Base-by-base conservation (phyloP, 2,888 invertebrate species). In the Drosophila differens region DNA sequence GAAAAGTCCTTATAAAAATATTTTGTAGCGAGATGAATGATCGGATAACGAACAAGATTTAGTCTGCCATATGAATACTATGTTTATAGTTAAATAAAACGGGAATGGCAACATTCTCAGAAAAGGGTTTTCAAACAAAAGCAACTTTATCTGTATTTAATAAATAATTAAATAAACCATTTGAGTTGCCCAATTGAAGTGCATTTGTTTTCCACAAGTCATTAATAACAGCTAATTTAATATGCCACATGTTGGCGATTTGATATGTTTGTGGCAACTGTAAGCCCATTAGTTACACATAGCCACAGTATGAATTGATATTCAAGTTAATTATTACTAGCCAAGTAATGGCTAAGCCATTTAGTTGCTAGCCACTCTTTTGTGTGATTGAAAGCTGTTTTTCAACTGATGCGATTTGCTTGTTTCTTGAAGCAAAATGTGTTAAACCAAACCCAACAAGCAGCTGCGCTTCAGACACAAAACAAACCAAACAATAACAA, bases 101-200 rank as follows among this genome's bases (percentile, higher is more conserved):
- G 7, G 4, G 7, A 16, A 22, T 22, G 47, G 3, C 22, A 25
- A 25, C 14, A 9, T 47, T 47, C 16, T 16, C 16, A 47, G 25
- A 4, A 39, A 59, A 0, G 52, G 54, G 19, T 52, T 70, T 64
- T 41, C 70, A 44, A n/a, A 19, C 14, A 52, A 47, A 33, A 70
- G 52, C 52, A 22, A 32, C 7, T 22, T 37, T 22, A 35, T 35
- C 49, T 12, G 32, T 37, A 44, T 30, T 61, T 55, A 22, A 7
- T 32, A 32, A 5, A 63, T 74, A n/a, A 44, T 25, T 25, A 22
- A 33, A 25, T 41, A 63, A 41, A n/a, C 5, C 2, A 12, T 10
- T 25, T 19, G n/a, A 32, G 10, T 12, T 28, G n/a, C 25, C 6
- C n/a, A 41, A 28, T 44, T 30, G 16, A 32, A 55, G 28, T 55